Base-by-base conservation (phyloP, 2,797 vertebrate genomes). In the Coregonus sp. region DNA sequence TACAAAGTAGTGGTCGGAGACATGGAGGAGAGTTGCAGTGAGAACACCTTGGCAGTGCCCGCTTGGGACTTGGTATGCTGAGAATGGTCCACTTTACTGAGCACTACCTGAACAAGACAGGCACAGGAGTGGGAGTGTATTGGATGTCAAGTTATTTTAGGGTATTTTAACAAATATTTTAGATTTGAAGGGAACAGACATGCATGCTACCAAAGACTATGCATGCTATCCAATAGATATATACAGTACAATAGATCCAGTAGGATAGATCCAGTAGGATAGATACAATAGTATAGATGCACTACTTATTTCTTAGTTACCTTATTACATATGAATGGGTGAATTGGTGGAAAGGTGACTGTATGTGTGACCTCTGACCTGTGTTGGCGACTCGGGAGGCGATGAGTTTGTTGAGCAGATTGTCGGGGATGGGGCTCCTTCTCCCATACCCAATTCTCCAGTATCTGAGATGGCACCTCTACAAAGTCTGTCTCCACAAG, bases 381-480 rank as follows among this genome's bases (percentile, higher is more conserved):
- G 96, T 97, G 92, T 98, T 99, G 80, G 97, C 96, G 33, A 96
- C 93, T 82, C 97, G 94, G 78, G 97, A 98, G 54, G 95, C 93
- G 18, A 97, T 95, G 67, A 98, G 96, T 81, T 96, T 97, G 86
- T 97, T 93, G 18, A 98, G 93, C 14, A 98, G 90, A 31, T 85
- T 40, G 3, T 97, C 96, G 56, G 93, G 94, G 85, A 99, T 93
- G 0, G 90, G 91, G 25, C 85, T 97, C 96, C 79, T 94, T 94
- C 85, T 99, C 96, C 97, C 97, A 99, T 5, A 97, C 97, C 97
- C 98, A 99, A 86, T 99, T 99, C 88, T 99, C 97, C 78, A 99
- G 95, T 96, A 98, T 95, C 91, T 99, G 97, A 50, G 97, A 99
- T 0, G 98, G 96, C 16, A 97, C 97, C 82, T 99, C 98, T 85